Evolutionary conservation across 2,113 vertebrate genomes (phyloP), one percentile per base, ranked within the genome.

Genomic region (Pantherophis guttatus): DNA sequence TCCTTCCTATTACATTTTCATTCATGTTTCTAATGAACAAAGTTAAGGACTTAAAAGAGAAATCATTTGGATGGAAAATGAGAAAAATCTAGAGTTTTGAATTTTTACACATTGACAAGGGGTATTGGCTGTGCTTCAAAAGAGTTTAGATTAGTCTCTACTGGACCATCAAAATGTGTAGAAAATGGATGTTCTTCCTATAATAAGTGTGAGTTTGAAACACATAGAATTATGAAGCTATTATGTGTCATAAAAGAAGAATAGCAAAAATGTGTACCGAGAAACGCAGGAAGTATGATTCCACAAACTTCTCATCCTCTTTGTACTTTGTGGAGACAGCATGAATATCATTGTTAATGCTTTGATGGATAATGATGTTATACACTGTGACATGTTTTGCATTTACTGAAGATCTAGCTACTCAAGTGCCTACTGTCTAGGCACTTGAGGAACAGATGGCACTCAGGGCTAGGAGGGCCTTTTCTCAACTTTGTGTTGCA

Each of bases 11-110:
- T 89, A 89, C 48, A 58, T 23, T 50, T 88, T n/a, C 92, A 93
- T 59, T 93, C 70, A 58, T 19, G 23, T 58, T 89, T 58, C 54
- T 92, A 88, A 92, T 92, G 87, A 92, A 89, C 50, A 92, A 81
- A 93, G 53, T 5, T 21, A 54, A 93, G 29, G 65, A 52, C 50
- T 26, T 92, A 88, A 89, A 89, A 93, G 87, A 52, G 53, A 89
- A 89, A 85, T 89, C 39, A 89, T 93, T 93, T 52, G 87, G 52
- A 93, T 58, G 29, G 92, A 85, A 93, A 93, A 81, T 92, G 89
- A 85, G 65, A 89, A 93, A 93, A 48, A 39, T 26, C 44, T 29
- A 21, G 10, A 58, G 52, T 39, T 89, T 65, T 55, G 52, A 92
- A 88, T 87, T 65, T 33, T 87, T 65, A 87, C 91, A 87, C 19